Evolutionary conservation across 2,888 invertebrate genomes (phyloP).

Genomic region (Apamea anceps): DNA sequence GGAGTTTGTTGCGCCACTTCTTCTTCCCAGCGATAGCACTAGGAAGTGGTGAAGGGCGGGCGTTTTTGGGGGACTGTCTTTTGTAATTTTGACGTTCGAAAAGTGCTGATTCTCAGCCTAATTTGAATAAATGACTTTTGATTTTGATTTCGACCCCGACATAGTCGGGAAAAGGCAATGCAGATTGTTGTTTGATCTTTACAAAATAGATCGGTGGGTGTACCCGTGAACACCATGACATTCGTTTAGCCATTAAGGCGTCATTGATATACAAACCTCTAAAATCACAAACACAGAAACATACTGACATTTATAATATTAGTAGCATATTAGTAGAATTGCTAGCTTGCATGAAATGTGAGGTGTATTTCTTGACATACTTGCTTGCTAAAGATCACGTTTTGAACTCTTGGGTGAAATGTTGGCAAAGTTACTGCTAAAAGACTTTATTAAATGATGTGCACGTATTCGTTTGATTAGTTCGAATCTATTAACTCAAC

Average conservation of each 20-base stretch:
- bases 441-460: slow-evolving; percentile 11
- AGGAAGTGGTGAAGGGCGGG: no score
- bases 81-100: no score
- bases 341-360: slow-evolving; percentile 11
- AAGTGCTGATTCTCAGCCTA: no score
- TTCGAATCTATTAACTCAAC: neutral
- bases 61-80: no score
- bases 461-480: neutral
- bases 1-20: no score
- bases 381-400: slow-evolving; percentile 8
- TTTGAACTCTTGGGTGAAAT: slow-evolving; percentile 26
- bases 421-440: neutral
- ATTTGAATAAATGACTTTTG: no score
- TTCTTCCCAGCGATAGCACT: no score
- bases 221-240: neutral
- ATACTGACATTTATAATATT: neutral
- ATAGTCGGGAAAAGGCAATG: neutral
- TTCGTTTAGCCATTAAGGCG: neutral
- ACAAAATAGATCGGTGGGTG: neutral
- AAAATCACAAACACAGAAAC: neutral
- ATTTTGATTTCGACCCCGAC: no score
- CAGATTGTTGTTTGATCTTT: neutral
- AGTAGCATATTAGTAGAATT: neutral
- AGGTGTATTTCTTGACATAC: slow-evolving; percentile 29
- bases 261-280: neutral